phyloP scores from a whole-genome alignment of 2,113 vertebrate genomes.

The Cnemophilus loriae region DNA sequence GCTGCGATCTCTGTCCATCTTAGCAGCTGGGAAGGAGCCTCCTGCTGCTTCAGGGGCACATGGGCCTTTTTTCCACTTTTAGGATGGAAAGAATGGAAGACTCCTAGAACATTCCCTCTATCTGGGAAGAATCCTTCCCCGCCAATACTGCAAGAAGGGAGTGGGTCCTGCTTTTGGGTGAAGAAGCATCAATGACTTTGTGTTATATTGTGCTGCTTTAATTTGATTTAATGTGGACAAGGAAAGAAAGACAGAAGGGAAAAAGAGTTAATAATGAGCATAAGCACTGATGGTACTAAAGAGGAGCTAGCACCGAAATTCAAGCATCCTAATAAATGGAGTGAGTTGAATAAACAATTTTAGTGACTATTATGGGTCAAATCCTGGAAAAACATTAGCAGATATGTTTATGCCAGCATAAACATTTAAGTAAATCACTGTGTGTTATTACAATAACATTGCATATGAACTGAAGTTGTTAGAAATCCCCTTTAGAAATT shows the following conservation, averaged over 20 bases:
- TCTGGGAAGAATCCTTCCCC: background rate
- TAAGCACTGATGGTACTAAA: background rate
- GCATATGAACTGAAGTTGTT: background rate
- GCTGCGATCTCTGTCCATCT: background rate
- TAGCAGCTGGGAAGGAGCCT: slow-evolving; percentile 5
- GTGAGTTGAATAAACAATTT: background rate
- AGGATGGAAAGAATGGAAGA: background rate
- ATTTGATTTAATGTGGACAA: background rate
- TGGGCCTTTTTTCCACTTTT: background rate
- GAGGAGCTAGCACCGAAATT: background rate
- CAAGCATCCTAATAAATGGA: background rate
- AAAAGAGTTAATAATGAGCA: background rate
- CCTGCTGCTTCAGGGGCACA: background rate
- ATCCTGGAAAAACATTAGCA: slow-evolving; percentile 14
- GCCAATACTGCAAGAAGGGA: background rate
- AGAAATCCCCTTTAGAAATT: slow-evolving; percentile 29
- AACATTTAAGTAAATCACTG: slow-evolving; percentile 16
- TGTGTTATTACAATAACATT: background rate
- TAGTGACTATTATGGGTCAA: background rate
- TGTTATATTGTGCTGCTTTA: background rate
- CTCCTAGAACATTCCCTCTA: background rate
- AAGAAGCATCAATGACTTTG: background rate
- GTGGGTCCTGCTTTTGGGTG: background rate
- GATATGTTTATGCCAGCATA: background rate
- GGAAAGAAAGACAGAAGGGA: background rate